A percentile compares a stretch with the other conserved stretches of the same genome.
phyloP scores from a whole-genome alignment of 2,888 invertebrate species.

The Beris morrisii region DNA sequence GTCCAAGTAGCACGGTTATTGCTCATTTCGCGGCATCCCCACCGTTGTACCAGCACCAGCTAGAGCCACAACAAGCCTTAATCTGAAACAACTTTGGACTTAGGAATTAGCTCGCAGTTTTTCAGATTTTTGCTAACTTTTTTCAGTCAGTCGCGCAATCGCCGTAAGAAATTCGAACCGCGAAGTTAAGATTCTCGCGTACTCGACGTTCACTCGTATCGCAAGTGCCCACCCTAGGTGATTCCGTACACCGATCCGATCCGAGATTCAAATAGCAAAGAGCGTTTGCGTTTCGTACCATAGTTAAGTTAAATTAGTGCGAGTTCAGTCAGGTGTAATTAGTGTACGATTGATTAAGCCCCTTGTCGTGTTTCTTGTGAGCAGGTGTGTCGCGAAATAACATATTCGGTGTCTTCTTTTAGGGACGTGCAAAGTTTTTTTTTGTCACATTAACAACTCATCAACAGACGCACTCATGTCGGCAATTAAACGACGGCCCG shows the following conservation, averaged over 20 bases:
- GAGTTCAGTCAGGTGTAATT: neutral
- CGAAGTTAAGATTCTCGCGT: neutral
- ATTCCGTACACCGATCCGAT: neutral
- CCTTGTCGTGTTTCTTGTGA: neutral
- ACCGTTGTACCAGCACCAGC: too few relatives aligned
- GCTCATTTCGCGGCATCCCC: too few relatives aligned
- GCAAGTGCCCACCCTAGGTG: slow-evolving; percentile 4
- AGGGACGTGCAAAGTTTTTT: too few relatives aligned
- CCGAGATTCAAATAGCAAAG: neutral
- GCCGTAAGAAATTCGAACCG: slow-evolving; percentile 6
- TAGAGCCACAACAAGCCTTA: too few relatives aligned
- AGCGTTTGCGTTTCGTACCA: neutral
- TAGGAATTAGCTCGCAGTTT: too few relatives aligned
- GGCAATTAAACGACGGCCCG: slow-evolving; percentile 44
- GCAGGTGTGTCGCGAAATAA: too few relatives aligned
- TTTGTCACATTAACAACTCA: neutral
- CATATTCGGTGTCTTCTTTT: too few relatives aligned
- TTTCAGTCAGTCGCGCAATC: slow-evolving; percentile 20
- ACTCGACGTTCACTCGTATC: neutral
- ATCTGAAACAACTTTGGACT: too few relatives aligned
- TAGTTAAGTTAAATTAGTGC: neutral
- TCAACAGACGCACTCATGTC: slow-evolving; percentile 26
- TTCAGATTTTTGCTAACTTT: neutral
- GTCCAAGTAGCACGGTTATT: too few relatives aligned
- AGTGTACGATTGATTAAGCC: neutral